Conservation (phyloP, 2,888 invertebrate genomes). For the Thelaira solivaga region DNA sequence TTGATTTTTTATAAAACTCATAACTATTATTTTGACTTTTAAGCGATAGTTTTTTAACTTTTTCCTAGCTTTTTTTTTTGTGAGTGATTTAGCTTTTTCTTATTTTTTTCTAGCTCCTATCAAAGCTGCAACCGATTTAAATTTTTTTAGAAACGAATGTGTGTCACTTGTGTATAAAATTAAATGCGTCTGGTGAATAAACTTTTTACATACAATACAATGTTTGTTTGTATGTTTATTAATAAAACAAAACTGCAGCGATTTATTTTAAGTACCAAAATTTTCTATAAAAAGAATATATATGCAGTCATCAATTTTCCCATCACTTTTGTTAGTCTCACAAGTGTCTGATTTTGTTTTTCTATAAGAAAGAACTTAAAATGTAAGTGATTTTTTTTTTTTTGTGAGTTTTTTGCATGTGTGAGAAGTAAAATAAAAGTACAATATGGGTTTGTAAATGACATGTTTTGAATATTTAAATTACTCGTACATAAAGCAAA, state of each 20-base stretch:
- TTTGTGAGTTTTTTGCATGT: constrained; percentile 18
- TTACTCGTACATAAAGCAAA: constrained; percentile 38
- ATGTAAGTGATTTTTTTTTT: constrained; percentile 45
- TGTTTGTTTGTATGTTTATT: neutral
- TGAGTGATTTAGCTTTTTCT: too few relatives aligned
- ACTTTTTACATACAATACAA: too few relatives aligned
- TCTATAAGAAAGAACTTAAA: constrained; percentile 24
- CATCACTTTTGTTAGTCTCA: constrained; percentile 33
- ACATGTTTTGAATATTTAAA: constrained; percentile 54
- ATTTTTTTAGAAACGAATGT: too few relatives aligned
- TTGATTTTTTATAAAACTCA: too few relatives aligned
- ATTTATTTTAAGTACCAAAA: constrained; percentile 21
- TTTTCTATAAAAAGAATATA: neutral
- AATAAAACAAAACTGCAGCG: constrained; percentile 18
- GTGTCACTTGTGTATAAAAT: neutral
- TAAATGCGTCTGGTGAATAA: too few relatives aligned
- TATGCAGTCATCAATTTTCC: constrained; percentile 19
- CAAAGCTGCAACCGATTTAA: too few relatives aligned
- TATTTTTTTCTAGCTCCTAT: too few relatives aligned
- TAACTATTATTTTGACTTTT: too few relatives aligned
- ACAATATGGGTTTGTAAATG: constrained; percentile 40
- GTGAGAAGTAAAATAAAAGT: constrained; percentile 1
- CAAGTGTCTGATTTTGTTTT: constrained; percentile 35
- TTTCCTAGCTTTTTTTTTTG: too few relatives aligned
- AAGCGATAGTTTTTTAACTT: too few relatives aligned